phyloP scores from a whole-genome alignment of 2,797 vertebrate genomes.

The Fundulus diaphanus region DNA sequence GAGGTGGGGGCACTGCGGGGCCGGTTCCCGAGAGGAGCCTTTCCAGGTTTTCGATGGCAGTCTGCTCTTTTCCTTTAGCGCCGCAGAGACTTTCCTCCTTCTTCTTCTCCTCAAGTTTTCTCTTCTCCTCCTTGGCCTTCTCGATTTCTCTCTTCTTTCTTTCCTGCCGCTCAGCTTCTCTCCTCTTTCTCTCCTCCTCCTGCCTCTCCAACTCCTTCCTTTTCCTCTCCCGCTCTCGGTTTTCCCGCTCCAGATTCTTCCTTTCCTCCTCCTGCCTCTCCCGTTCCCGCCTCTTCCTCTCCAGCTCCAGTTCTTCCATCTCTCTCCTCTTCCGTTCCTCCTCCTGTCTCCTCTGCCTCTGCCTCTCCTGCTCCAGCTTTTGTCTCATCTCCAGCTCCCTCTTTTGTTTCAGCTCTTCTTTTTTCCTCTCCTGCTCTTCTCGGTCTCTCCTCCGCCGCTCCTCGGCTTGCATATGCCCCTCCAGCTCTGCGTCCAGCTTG shows the following conservation, averaged over 20 bases:
- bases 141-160: conserved; percentile 53
- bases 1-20: conserved; percentile 59
- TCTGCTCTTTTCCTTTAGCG: conserved; percentile 67
- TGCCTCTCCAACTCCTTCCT: conserved; percentile 49
- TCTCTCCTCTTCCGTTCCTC: conserved; percentile 70
- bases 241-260: conserved; percentile 65
- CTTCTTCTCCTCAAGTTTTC: conserved; percentile 47
- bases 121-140: conserved; percentile 59
- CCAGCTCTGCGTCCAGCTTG: conserved; percentile 84
- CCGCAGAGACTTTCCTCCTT: conserved; percentile 39
- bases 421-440: conserved; percentile 60
- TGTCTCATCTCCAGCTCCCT: conserved; percentile 61
- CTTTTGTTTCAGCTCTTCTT: conserved; percentile 49
- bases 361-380: conserved; percentile 61
- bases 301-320: conserved; percentile 50
- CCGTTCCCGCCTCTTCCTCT: conserved; percentile 56
- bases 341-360: conserved; percentile 58
- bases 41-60: conserved; percentile 78
- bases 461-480: conserved; percentile 82
- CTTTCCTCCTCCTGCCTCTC: conserved; percentile 58
- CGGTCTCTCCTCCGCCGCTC: conserved; percentile 68
- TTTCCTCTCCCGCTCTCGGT: conserved; percentile 57
- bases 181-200: conserved; percentile 65
- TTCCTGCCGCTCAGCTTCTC: conserved; percentile 61
- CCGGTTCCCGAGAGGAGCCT: conserved; percentile 64